A percentile compares a stretch with the other conserved stretches of the same genome.
Evolutionary conservation across 2,113 vertebrate species (phyloP).

Genomic region (Myanophis thanlyinensis): DNA sequence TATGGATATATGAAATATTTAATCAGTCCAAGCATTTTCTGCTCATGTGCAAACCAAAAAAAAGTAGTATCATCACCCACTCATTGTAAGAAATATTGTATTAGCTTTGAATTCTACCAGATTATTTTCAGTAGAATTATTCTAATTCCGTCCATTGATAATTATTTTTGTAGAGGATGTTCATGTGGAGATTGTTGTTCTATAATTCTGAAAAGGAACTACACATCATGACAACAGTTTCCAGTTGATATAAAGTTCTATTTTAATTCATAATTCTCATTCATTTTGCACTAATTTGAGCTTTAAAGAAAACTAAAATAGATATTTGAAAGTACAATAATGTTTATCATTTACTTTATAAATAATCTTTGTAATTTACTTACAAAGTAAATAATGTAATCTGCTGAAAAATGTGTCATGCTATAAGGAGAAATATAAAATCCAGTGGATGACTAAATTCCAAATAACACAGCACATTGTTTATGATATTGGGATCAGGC

Average conservation of each 20-base stretch:
- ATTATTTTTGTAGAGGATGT: neutral
- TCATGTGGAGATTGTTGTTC: neutral
- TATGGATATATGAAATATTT: neutral
- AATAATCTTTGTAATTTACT: no score
- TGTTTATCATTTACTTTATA: no score
- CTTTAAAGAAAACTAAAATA: neutral
- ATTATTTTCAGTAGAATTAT: neutral
- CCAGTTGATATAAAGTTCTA: neutral
- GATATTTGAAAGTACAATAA: neutral
- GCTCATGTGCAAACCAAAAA: neutral
- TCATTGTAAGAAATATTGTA: neutral
- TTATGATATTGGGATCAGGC: neutral
- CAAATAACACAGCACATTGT: neutral
- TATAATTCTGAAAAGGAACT: neutral
- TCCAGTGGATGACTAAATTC: neutral
- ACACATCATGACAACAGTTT: neutral
- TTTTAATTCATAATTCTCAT: neutral
- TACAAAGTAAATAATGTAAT: neutral
- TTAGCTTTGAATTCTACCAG: neutral
- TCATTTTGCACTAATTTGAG: neutral
- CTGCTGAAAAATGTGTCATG: neutral
- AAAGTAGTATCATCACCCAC: neutral
- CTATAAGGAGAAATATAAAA: neutral
- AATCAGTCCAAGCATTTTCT: neutral
- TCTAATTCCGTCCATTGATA: neutral